phyloP scores from a whole-genome alignment of 2,797 vertebrate species.

The Brachyalestes nurse region DNA sequence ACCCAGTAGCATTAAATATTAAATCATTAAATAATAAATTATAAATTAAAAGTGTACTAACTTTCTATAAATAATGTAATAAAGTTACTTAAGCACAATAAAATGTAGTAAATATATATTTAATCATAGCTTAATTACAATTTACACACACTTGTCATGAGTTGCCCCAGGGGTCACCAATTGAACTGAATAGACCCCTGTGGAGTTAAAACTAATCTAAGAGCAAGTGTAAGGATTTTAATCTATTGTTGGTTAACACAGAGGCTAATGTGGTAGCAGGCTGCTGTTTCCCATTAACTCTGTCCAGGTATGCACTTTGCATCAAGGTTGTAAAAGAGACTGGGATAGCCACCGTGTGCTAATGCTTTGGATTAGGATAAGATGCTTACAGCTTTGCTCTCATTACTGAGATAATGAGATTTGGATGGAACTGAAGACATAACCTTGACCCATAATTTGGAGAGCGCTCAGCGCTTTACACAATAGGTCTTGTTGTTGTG shows the following conservation, averaged over 20 bases:
- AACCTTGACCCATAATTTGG: conserved; percentile 60
- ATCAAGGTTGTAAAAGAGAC: conserved; percentile 10
- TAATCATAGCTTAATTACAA: no score
- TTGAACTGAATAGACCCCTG: neutral
- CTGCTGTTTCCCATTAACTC: conserved; percentile 37
- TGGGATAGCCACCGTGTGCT: conserved; percentile 25
- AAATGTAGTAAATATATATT: no score
- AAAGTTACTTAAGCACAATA: no score
- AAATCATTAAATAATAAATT: no score
- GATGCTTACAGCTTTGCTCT: conserved; percentile 52
- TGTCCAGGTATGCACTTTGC: conserved; percentile 30
- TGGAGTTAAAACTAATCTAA: neutral
- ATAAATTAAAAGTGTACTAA: no score
- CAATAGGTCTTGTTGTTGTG: conserved; percentile 61
- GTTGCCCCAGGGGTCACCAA: neutral
- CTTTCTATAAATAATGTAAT: no score
- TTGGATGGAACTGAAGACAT: conserved; percentile 48
- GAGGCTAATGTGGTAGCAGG: neutral
- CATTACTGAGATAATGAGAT: conserved; percentile 71
- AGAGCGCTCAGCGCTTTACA: conserved; percentile 14
- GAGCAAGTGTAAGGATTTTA: neutral
- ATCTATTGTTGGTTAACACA: neutral
- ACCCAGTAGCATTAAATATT: no score
- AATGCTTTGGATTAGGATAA: conserved; percentile 65
- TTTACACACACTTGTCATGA: no score